phyloP scores from a whole-genome alignment of 2,888 invertebrate species.

The Hesperia comma region DNA sequence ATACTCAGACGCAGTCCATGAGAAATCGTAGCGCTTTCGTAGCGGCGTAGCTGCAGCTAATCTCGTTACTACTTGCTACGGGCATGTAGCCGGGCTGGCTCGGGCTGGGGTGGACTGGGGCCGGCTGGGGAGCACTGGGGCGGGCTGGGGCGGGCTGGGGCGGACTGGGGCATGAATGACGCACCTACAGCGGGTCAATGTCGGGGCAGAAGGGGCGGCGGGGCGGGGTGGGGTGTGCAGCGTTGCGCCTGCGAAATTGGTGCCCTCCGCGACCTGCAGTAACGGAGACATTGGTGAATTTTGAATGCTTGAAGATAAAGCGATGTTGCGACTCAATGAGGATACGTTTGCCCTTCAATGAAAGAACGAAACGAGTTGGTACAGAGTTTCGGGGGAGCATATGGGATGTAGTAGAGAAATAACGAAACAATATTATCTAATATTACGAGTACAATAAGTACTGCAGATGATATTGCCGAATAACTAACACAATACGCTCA shows the following conservation, averaged over 20 bases:
- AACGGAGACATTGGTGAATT: constrained; percentile 31
- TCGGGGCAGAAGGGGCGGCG: constrained; percentile 34
- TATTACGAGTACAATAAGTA: too few relatives aligned
- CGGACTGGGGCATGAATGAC: constrained; percentile 40
- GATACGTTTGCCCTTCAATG: neutral
- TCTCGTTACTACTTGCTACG: neutral
- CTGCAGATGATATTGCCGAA: too few relatives aligned
- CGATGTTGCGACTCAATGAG: neutral
- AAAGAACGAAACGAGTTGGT: neutral
- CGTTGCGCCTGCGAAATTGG: constrained; percentile 36
- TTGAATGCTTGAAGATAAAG: constrained; percentile 25
- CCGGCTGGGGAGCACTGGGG: constrained; percentile 23
- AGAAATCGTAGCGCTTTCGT: constrained; percentile 14
- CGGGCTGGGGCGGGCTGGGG: constrained; percentile 11
- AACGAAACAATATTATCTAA: too few relatives aligned
- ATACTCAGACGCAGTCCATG: neutral
- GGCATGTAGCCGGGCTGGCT: constrained; percentile 15
- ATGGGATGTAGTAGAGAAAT: too few relatives aligned
- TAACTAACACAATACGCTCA: too few relatives aligned
- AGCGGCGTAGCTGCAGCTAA: constrained; percentile 8
- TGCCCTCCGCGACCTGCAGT: constrained; percentile 30
- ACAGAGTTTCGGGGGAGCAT: too few relatives aligned
- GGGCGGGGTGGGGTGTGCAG: constrained; percentile 13
- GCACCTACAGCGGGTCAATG: constrained; percentile 44
- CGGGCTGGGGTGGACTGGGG: constrained; percentile 10